Evolutionary conservation across 2,888 invertebrate genomes (phyloP).

Genomic region (Dryomyza anilis): DNA sequence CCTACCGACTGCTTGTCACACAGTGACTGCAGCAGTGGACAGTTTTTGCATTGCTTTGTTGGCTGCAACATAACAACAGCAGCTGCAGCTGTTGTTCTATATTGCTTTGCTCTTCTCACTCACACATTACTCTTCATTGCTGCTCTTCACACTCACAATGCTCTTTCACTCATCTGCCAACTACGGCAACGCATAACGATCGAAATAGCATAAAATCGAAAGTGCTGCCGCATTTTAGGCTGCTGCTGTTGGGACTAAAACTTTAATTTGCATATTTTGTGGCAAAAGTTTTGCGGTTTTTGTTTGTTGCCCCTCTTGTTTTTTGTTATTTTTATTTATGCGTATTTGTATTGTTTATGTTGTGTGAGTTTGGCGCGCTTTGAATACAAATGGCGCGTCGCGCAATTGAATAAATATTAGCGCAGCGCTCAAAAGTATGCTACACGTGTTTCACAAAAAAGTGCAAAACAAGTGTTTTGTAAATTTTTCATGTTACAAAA

Average conservation of each 20-base stretch:
- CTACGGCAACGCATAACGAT: not conserved
- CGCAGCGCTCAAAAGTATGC: no score
- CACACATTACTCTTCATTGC: not conserved
- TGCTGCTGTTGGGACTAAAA: constrained; percentile 15
- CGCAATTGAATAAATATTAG: no score
- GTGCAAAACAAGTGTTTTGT: no score
- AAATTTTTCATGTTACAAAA: no score
- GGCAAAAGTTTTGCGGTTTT: constrained; percentile 15
- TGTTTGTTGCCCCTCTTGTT: not conserved
- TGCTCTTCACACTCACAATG: not conserved
- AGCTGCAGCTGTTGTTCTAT: constrained; percentile 7
- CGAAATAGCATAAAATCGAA: no score
- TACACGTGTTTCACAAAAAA: no score
- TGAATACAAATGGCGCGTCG: not conserved
- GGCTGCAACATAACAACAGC: constrained; percentile 7
- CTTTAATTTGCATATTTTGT: constrained; percentile 25
- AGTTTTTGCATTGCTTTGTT: no score
- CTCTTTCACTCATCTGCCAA: not conserved
- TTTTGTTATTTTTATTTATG: not conserved
- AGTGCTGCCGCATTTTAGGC: constrained; percentile 30
- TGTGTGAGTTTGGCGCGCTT: not conserved
- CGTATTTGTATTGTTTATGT: not conserved
- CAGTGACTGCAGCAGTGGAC: not conserved
- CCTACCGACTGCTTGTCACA: not conserved
- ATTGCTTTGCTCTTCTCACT: not conserved